Evolutionary conservation across 2,797 vertebrate species (phyloP), one percentile per base, ranked within the genome.

Genomic region (Tachyglossus aculeatus): DNA sequence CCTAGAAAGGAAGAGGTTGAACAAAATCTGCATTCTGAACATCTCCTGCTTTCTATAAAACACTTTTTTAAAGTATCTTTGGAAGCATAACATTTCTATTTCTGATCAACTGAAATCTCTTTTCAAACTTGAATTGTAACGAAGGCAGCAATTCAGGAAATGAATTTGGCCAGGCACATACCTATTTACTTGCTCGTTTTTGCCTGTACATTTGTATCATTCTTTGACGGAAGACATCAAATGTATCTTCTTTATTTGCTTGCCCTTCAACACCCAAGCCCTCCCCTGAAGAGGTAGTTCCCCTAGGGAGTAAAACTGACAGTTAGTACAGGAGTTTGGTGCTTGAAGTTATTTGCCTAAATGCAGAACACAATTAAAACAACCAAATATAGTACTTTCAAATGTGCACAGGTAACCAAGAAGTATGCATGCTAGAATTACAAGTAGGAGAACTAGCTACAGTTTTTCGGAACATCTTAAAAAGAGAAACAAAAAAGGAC

Each of bases 151-250:
- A 47, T 15, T 71, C 47, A 78, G 25, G 71, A 74, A 53, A 8
- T 8, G 52, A 37, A 11, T 4, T 9, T 37, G 47, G 31, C 52
- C 33, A 11, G 3, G 31, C 71, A 81, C 91, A 32, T 85, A 93
- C 93, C 90, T 92, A 93, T 74, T 94, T 91, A 80, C 58, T 89
- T 53, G 87, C 88, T 67, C 91, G 81, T 80, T 93, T 93, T 81
- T 93, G 87, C 50, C 91, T 85, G 89, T 94, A 94, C 89, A 94
- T 94, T 59, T 92, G 87, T 80, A 93, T 94, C 93, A 94, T 94
- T 71, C 93, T 90, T 73, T 94, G 91, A 9, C 93, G 91, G 84
- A 94, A 94, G 56, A 88, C 79, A 22, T 93, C 92, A 64, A 94
- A 94, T 1, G 91, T 93, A 58, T 93, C 91, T 57, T 92, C 91